Conservation (phyloP, 2,113 vertebrate species). For the Glaucidium brasilianum region DNA sequence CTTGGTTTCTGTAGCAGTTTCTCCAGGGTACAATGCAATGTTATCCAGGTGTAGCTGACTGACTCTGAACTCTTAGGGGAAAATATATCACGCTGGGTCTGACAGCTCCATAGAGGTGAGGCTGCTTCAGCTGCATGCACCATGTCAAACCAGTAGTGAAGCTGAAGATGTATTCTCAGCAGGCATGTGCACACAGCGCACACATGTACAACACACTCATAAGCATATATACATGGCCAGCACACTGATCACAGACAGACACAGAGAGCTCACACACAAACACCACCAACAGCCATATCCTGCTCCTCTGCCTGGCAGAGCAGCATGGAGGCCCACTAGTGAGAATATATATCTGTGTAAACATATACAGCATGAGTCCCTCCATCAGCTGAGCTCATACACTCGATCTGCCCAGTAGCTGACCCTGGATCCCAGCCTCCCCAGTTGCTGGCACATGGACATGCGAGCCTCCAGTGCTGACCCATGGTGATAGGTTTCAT, state of each 20-base stretch:
- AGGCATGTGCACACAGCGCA: neutral
- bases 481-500: fast-evolving
- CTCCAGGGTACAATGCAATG: neutral
- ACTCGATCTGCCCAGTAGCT: neutral
- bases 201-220: neutral
- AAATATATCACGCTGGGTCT: neutral
- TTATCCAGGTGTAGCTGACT: neutral
- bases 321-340: neutral
- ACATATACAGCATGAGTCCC: too few relatives aligned
- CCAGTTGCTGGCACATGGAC: neutral
- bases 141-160: neutral
- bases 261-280: neutral
- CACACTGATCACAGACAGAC: neutral
- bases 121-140: neutral
- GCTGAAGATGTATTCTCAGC: neutral
- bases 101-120: neutral
- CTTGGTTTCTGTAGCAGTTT: neutral
- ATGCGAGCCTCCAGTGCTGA: neutral
- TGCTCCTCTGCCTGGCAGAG: neutral
- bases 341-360: neutral
- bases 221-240: neutral
- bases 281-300: neutral
- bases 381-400: neutral
- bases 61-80: neutral
- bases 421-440: neutral